Base-by-base conservation (phyloP, 1,140 invertebrate species). In the Pseudomyrmex cubaensis region DNA sequence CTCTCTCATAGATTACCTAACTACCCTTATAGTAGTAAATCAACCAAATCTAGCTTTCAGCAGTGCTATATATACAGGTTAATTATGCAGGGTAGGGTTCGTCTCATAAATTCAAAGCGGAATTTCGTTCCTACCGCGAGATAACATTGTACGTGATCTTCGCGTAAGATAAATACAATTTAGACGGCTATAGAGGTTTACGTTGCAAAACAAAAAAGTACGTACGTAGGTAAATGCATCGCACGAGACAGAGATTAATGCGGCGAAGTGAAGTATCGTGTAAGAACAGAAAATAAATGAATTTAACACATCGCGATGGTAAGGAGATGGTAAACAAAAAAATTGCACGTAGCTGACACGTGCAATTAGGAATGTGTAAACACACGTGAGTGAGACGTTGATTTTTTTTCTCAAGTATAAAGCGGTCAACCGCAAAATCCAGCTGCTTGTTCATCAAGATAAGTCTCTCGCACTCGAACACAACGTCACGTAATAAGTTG, bases 21-120 rank as follows among this genome's bases (percentile, higher is more conserved):
- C 63, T 56, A 56, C 35, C 20, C 15, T 69, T 69, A 56, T 46
- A 57, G 52, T 35, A 78, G 3, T 78, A 78, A 78, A 67, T 78
- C 75, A 78, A 69, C 17, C 10, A 78, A 35, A 78, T 69, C 63
- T 56, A 69, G 52, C 44, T 78, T 69, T 78, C 63, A 78, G 44
- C 17, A 46, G 63, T 78, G 46, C 15, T 69, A 69, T 67, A 44
- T n/a, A 46, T 44, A 44, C 50, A 78, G 50, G 17, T 78, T 78
- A 78, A 69, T 69, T 67, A 64, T 52, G 35, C 35, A 56, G 17
- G n/a, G 50, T 69, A 57, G 57, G 50, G 35, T 56, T 20, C 25
- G 22, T 67, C 66, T 46, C 62, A 22, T 69, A 78, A 69, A 78
- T 69, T 69, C 35, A 78, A n/a, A 4, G 75, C 35, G 13, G 44